A percentile compares a stretch with the other conserved stretches of the same genome.
These are phyloP conservation scores for Fopius arisanus DNA, from an alignment of 1,140 invertebrate genomes.

Conservation along the genomic window DNA sequence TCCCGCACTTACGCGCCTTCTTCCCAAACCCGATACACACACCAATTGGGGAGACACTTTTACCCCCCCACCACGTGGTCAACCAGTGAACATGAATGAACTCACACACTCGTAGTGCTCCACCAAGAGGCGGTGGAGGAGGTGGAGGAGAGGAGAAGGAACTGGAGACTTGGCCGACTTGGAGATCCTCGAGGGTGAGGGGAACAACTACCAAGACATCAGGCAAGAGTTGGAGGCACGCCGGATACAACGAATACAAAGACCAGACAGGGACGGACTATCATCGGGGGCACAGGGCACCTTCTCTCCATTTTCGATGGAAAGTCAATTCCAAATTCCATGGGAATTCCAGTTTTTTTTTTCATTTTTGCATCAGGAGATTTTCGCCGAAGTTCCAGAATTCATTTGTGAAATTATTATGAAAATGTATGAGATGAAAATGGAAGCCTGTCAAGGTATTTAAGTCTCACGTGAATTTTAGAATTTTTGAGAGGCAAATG, in stretches of 20 bases:
- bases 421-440: no score
- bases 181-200: background rate
- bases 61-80: background rate
- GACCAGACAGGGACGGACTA: background rate
- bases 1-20: constrained; percentile 55
- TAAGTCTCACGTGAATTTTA: no score
- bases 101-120: background rate
- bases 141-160: background rate
- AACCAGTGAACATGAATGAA: constrained; percentile 34
- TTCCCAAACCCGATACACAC: constrained; percentile 33
- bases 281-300: background rate
- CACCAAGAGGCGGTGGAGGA: no score
- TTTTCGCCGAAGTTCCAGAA: no score
- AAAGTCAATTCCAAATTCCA: no score
- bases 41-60: background rate
- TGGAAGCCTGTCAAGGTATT: no score
- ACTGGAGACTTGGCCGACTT: no score
- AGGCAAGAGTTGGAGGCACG: background rate
- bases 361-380: no score
- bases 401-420: no score
- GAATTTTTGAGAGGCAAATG: no score
- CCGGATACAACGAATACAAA: constrained; percentile 23
- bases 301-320: no score
- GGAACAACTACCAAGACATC: background rate
- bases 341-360: no score